These are phyloP conservation scores for Pammene fasciana DNA, from an alignment of 2,888 invertebrate genomes.

Conservation along the genomic window DNA sequence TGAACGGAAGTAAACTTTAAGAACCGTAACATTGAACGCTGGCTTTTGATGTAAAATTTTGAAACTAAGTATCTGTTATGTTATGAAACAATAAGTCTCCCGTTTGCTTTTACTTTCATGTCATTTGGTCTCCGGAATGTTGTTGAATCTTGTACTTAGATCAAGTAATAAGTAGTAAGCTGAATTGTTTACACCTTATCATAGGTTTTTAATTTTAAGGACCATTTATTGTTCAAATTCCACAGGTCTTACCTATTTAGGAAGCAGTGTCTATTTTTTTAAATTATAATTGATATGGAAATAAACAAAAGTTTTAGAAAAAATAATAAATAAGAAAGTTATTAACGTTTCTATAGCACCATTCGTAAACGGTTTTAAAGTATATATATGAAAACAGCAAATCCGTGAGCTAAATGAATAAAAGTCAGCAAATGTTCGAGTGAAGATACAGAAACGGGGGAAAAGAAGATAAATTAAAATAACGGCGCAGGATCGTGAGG, in stretches of 20 bases:
- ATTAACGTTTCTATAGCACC: not conserved
- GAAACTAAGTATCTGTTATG: not conserved
- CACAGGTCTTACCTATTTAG: too few species aligned
- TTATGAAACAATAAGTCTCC: not conserved
- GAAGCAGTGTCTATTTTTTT: too few species aligned
- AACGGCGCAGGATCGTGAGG: conserved; percentile 53
- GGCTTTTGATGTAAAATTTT: conserved; percentile 1
- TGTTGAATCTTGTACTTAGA: too few species aligned
- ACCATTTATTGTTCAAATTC: too few species aligned
- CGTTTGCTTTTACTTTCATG: too few species aligned
- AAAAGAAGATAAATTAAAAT: conserved; percentile 53
- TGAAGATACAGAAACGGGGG: conserved; percentile 43
- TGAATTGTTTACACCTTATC: too few species aligned
- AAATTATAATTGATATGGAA: too few species aligned
- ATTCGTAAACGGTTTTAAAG: not conserved
- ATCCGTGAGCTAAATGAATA: not conserved
- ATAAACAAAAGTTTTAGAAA: too few species aligned
- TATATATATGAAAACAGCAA: not conserved
- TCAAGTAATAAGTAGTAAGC: too few species aligned
- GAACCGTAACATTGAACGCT: conserved; percentile 26
- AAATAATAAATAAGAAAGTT: too few species aligned
- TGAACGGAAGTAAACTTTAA: conserved; percentile 38
- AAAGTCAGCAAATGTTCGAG: conserved; percentile 36
- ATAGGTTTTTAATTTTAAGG: too few species aligned
- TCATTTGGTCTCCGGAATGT: too few species aligned